Conservation (phyloP, 2,888 invertebrate genomes). For the Heliconius cydno region DNA sequence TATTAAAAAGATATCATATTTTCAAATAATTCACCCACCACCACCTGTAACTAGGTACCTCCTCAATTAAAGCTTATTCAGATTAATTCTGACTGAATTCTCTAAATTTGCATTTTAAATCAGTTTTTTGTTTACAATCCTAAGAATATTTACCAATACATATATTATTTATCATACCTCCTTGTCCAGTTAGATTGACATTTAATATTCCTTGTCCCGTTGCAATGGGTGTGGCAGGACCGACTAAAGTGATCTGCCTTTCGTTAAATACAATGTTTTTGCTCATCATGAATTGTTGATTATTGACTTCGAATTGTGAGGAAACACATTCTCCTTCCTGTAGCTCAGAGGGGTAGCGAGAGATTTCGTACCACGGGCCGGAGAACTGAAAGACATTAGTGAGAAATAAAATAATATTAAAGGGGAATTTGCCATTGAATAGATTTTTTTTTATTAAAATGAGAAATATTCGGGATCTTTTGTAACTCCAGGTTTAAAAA, state of each 20-base stretch:
- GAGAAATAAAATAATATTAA: background rate
- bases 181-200: slow-evolving; percentile 47
- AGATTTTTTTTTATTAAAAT: too few relatives aligned
- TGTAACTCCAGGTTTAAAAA: too few relatives aligned
- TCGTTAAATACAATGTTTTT: slow-evolving; percentile 62
- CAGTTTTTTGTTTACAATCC: background rate
- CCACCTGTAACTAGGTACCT: too few relatives aligned
- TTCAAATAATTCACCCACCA: too few relatives aligned
- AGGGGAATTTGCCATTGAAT: background rate
- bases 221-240: slow-evolving; percentile 50
- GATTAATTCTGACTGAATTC: too few relatives aligned
- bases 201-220: slow-evolving; percentile 62
- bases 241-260: slow-evolving; percentile 48
- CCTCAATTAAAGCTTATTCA: too few relatives aligned
- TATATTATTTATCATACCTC: slow-evolving; percentile 15
- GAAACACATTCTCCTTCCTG: slow-evolving; percentile 66
- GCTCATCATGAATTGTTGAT: slow-evolving; percentile 53
- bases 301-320: slow-evolving; percentile 47
- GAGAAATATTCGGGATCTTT: too few relatives aligned
- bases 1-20: too few relatives aligned
- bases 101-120: too few relatives aligned
- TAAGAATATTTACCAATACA: background rate
- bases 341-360: slow-evolving; percentile 68
- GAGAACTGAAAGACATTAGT: slow-evolving; percentile 61
- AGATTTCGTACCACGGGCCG: slow-evolving; percentile 69